These are phyloP conservation scores for Aphidius gifuensis DNA, from an alignment of 1,140 invertebrate genomes.

Conservation along the genomic window DNA sequence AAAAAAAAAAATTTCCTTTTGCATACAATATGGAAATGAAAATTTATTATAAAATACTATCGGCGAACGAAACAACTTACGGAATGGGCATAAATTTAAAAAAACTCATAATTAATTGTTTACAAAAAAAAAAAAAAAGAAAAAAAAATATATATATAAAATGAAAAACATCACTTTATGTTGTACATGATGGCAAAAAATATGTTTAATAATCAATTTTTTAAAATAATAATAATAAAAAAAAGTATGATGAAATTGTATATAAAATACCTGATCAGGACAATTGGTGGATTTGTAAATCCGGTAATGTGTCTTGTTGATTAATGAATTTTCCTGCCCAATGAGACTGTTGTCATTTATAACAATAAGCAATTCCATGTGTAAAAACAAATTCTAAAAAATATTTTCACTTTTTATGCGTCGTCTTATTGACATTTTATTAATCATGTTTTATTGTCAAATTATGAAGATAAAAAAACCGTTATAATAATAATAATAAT, in stretches of 20 bases:
- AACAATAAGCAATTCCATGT: background rate
- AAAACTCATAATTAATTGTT: slow-evolving; percentile 20
- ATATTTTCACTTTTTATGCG: background rate
- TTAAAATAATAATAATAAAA: slow-evolving; percentile 28
- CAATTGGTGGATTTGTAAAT: background rate
- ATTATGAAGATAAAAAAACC: background rate
- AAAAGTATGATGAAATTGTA: slow-evolving; percentile 20
- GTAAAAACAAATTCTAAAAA: background rate
- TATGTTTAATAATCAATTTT: slow-evolving; percentile 12
- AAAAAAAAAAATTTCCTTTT: slow-evolving; percentile 11
- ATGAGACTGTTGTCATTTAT: slow-evolving; percentile 25
- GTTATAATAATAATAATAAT: too few relatives aligned
- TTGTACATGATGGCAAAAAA: slow-evolving; percentile 15
- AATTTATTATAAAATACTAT: too few relatives aligned
- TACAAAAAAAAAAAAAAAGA: slow-evolving; percentile 29
- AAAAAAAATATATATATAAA: slow-evolving; percentile 16
- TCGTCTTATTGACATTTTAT: background rate
- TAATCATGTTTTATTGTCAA: slow-evolving; percentile 8
- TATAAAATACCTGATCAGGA: slow-evolving; percentile 23
- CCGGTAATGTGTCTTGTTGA: slow-evolving; percentile 9
- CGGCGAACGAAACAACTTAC: slow-evolving; percentile 28
- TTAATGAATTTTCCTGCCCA: slow-evolving; percentile 18
- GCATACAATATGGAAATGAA: too few relatives aligned
- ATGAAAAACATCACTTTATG: background rate
- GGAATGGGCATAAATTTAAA: slow-evolving; percentile 23